Evolutionary conservation across 2,888 invertebrate species (phyloP).

Genomic region (Aelia acuminata): DNA sequence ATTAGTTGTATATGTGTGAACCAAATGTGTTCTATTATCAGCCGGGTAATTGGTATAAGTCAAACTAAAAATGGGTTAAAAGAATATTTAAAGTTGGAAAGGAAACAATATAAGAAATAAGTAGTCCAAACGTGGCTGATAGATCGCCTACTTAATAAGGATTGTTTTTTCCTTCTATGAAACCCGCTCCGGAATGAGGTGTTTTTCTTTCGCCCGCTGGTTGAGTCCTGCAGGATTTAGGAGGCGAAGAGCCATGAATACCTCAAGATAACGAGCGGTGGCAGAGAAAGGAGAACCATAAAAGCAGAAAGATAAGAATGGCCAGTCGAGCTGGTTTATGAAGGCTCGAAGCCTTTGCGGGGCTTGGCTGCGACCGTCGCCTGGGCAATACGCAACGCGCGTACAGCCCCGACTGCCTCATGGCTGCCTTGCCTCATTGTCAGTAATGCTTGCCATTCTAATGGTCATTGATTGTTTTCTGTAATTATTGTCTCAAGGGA

Average conservation of each 20-base stretch:
- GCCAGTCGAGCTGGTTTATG: background rate
- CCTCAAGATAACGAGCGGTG: background rate
- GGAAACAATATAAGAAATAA: no score
- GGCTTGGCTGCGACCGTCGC: background rate
- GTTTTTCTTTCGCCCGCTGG: background rate
- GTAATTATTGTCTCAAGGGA: background rate
- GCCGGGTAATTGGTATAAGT: no score
- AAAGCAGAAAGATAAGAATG: background rate
- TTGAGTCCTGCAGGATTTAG: slow-evolving; percentile 7
- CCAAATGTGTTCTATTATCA: no score
- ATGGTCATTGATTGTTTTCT: background rate
- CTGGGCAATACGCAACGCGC: background rate
- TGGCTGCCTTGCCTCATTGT: background rate
- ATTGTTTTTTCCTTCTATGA: background rate
- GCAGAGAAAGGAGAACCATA: slow-evolving; percentile 19
- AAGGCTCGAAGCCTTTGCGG: background rate
- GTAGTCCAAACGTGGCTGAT: background rate
- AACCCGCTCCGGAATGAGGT: background rate
- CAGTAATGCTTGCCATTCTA: background rate
- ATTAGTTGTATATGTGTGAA: no score
- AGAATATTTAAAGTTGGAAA: no score
- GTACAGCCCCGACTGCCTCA: background rate
- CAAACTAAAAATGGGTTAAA: no score
- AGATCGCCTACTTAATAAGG: background rate
- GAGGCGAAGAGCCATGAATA: background rate